Conservation (phyloP, 2,888 invertebrate genomes). For the Trichogramma evanescens region DNA sequence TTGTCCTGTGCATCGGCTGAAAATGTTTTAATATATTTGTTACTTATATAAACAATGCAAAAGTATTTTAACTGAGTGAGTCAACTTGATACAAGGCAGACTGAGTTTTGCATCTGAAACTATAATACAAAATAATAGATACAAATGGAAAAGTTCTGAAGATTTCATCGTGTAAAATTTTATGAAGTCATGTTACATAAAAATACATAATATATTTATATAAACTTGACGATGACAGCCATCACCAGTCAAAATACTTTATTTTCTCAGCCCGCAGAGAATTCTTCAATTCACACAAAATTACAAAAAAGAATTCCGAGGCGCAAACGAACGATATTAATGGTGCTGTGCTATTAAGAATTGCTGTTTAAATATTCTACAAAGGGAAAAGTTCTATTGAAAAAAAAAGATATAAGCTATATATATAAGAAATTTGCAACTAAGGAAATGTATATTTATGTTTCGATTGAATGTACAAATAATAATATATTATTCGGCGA, state of each 20-base stretch:
- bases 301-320: conserved; percentile 10
- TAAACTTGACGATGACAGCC: background rate
- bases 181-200: conserved; percentile 9
- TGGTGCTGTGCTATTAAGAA: conserved; percentile 13
- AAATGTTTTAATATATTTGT: conserved; percentile 13
- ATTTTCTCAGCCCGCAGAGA: conserved; percentile 14
- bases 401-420: conserved; percentile 29
- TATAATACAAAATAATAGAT: too few relatives aligned
- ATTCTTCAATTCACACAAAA: conserved; percentile 1
- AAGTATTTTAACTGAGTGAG: conserved; percentile 15
- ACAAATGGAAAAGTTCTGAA: background rate
- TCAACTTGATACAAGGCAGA: conserved; percentile 9
- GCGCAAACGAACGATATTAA: conserved; percentile 8
- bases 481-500: conserved; percentile 14
- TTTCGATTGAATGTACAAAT: conserved; percentile 16
- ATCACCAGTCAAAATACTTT: conserved; percentile 5
- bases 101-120: conserved; percentile 2
- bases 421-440: conserved; percentile 28
- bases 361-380: conserved; percentile 23
- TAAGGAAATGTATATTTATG: conserved; percentile 4
- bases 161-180: background rate
- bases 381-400: conserved; percentile 22
- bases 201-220: conserved; percentile 11
- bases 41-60: conserved; percentile 8
- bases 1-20: conserved; percentile 2